Conservation (phyloP, 2,888 invertebrate genomes). For the Teleogryllus oceanicus region DNA sequence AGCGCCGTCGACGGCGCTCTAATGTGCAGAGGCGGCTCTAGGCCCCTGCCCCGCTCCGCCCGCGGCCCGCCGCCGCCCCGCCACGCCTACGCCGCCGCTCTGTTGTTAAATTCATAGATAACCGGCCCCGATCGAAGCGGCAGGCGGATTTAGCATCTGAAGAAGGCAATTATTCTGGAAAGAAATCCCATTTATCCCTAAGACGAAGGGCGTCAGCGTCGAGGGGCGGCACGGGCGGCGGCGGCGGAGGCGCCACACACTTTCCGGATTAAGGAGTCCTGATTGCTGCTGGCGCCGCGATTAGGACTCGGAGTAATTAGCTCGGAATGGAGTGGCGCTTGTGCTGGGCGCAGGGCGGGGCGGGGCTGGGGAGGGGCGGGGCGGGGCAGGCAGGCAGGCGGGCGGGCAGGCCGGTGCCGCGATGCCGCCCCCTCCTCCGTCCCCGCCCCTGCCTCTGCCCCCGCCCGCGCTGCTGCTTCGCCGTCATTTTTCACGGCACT, state of each 20-base stretch:
- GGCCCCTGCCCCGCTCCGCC: neutral
- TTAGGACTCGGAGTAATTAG: conserved; percentile 33
- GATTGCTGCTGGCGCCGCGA: conserved; percentile 27
- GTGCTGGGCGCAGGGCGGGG: too few species aligned
- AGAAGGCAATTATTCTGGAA: conserved; percentile 37
- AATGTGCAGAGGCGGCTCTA: neutral
- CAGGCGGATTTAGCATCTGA: conserved; percentile 32
- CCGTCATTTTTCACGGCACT: conserved; percentile 20
- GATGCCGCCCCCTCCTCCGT: too few species aligned
- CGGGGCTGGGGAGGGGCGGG: too few species aligned
- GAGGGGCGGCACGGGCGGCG: neutral
- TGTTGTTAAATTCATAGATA: conserved; percentile 37
- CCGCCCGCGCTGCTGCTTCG: conserved; percentile 24
- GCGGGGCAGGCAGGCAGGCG: too few species aligned
- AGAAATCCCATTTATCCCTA: conserved; percentile 35
- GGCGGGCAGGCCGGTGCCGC: too few species aligned
- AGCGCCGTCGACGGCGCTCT: neutral
- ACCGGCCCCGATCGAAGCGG: conserved; percentile 32
- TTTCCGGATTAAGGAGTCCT: conserved; percentile 29
- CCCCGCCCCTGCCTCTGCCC: too few species aligned
- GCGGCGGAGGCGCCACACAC: neutral
- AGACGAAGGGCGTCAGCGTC: conserved; percentile 20
- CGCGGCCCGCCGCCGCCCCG: neutral
- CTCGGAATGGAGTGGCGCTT: conserved; percentile 31
- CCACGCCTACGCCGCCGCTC: neutral